A percentile compares a stretch with the other conserved stretches of the same genome.
Evolutionary conservation across 2,797 vertebrate species (phyloP).

Genomic region (Semotilus atromaculatus): DNA sequence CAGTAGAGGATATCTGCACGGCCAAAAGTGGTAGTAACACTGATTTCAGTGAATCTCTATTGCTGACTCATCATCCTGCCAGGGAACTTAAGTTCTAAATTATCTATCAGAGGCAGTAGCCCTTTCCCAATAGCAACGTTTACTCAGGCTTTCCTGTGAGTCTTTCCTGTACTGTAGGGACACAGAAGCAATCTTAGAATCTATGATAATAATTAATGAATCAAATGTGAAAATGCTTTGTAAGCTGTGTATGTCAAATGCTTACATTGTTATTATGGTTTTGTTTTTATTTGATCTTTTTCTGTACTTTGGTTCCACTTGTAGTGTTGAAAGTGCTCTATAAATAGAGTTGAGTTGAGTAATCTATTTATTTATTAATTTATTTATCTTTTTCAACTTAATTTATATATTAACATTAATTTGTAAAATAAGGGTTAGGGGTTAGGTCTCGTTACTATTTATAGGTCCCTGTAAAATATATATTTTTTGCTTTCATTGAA

Average conservation of each 20-base stretch:
- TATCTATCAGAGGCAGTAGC: constrained; percentile 65
- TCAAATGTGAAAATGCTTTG: too few species aligned
- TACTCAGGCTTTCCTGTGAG: constrained; percentile 76
- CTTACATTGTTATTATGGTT: too few species aligned
- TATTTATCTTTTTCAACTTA: background rate
- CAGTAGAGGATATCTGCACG: constrained; percentile 50
- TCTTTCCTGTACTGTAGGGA: constrained; percentile 55
- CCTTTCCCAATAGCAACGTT: constrained; percentile 69
- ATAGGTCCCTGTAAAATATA: too few species aligned
- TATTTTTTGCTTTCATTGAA: too few species aligned
- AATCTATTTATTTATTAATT: background rate
- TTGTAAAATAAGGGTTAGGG: background rate
- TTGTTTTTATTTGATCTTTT: too few species aligned
- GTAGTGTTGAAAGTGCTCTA: too few species aligned
- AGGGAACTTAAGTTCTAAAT: constrained; percentile 73
- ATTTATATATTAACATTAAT: background rate
- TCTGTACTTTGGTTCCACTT: too few species aligned
- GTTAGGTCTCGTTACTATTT: background rate
- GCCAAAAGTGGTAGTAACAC: constrained; percentile 4
- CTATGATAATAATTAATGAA: too few species aligned
- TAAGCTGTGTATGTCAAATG: too few species aligned
- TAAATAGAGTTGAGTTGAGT: too few species aligned
- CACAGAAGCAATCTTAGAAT: constrained; percentile 46
- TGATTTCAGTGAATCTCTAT: constrained; percentile 24
- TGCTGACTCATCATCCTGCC: constrained; percentile 74